Evolutionary conservation across 1,140 invertebrate genomes (phyloP).

Genomic region (Drosophila lini): DNA sequence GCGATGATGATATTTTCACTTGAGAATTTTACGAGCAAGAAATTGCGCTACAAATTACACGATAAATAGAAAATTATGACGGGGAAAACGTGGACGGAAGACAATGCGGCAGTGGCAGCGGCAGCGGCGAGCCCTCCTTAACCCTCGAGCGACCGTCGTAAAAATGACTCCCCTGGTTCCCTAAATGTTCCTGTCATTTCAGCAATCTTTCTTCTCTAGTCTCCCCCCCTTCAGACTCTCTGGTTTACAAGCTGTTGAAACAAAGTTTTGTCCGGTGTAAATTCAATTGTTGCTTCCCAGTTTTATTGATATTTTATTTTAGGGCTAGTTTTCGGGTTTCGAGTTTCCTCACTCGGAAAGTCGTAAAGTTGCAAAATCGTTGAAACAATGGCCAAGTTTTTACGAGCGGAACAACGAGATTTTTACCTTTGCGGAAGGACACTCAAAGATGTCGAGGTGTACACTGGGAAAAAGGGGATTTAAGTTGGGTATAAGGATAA

Average conservation of each 20-base stretch:
- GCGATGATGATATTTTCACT: slow-evolving; percentile 71
- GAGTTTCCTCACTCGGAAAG: slow-evolving; percentile 64
- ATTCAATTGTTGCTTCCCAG: slow-evolving; percentile 77
- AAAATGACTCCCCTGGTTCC: slow-evolving; percentile 59
- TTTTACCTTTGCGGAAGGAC: slow-evolving; percentile 40
- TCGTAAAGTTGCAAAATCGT: slow-evolving; percentile 74
- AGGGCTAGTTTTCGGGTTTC: slow-evolving; percentile 54
- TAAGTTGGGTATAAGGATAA: rapidly evolving
- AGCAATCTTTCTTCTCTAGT: slow-evolving; percentile 34
- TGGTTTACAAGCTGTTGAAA: slow-evolving; percentile 68
- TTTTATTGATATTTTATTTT: slow-evolving; percentile 79
- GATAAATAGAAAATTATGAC: slow-evolving; percentile 82
- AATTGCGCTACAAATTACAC: slow-evolving; percentile 82
- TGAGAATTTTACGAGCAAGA: slow-evolving; percentile 77
- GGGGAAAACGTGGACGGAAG: slow-evolving; percentile 33
- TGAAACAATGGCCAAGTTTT: slow-evolving; percentile 79
- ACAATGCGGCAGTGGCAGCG: slow-evolving; percentile 19
- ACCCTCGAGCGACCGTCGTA: slow-evolving; percentile 59
- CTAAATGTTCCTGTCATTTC: slow-evolving; percentile 71
- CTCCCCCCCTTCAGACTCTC: slow-evolving; percentile 7
- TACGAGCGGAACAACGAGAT: slow-evolving; percentile 58
- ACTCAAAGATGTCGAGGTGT: slow-evolving; percentile 3
- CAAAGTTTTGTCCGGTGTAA: slow-evolving; percentile 74
- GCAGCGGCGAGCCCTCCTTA: slow-evolving; percentile 6
- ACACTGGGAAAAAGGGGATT: neutral